Conservation (phyloP, 2,113 vertebrate species). For the Silurus meridionalis region DNA sequence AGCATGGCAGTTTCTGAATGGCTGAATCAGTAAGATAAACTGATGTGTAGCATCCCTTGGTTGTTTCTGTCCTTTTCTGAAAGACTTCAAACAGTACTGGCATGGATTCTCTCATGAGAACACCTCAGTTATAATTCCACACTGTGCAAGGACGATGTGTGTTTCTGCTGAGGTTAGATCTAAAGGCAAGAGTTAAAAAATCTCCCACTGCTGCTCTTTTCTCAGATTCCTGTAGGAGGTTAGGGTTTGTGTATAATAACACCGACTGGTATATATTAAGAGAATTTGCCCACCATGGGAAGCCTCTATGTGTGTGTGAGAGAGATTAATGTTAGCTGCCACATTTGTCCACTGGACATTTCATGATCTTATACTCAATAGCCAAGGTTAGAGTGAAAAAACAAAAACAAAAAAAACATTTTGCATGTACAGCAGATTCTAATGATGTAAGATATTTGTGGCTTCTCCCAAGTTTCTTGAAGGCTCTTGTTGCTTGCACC, state of each 20-base stretch:
- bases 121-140: neutral
- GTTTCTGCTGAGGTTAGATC: neutral
- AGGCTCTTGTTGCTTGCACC: slow-evolving; percentile 8
- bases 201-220: neutral
- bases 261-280: neutral
- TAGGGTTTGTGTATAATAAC: neutral
- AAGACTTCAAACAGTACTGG: neutral
- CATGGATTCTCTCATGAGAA: neutral
- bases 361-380: neutral
- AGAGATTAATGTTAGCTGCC: neutral
- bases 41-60: neutral
- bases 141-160: neutral
- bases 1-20: neutral
- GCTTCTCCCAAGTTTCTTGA: neutral
- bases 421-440: slow-evolving; percentile 4
- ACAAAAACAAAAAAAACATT: neutral
- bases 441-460: slow-evolving; percentile 4
- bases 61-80: neutral
- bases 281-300: slow-evolving; percentile 27
- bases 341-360: neutral
- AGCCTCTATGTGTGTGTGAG: neutral
- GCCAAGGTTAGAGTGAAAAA: neutral
- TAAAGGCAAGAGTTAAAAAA: neutral
- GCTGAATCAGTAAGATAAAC: neutral
- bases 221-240: slow-evolving; percentile 16